phyloP scores from a whole-genome alignment of 2,113 vertebrate species.

The Chionodraco myersi region DNA sequence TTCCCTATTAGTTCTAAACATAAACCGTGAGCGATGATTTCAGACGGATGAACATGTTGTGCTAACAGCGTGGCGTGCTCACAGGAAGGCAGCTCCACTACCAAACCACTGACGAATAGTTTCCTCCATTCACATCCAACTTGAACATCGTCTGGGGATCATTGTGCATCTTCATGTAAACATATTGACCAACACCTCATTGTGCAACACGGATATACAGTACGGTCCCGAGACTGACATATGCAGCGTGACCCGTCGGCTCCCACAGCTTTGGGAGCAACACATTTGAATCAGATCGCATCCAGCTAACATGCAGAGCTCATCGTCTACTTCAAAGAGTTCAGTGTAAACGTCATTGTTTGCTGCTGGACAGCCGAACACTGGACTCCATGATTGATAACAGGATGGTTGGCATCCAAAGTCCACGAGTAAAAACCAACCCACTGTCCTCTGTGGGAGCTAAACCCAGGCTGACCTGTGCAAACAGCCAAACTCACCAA shows the following conservation, averaged over 20 bases:
- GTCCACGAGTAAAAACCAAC: constrained; percentile 40
- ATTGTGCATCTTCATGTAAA: constrained; percentile 54
- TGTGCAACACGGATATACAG: constrained; percentile 52
- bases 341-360: constrained; percentile 34
- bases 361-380: constrained; percentile 24
- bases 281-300: constrained; percentile 25
- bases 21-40: too few relatives aligned
- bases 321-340: constrained; percentile 27
- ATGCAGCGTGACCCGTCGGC: constrained; percentile 27
- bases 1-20: too few relatives aligned
- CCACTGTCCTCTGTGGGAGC: constrained; percentile 14
- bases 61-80: background rate
- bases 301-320: background rate
- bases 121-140: background rate
- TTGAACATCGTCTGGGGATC: background rate
- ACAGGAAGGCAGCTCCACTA: background rate
- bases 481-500: constrained; percentile 56
- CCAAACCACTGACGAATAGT: background rate
- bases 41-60: background rate
- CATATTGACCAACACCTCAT: constrained; percentile 15
- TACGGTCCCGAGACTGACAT: constrained; percentile 22
- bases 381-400: constrained; percentile 31
- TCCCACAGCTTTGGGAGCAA: constrained; percentile 65
- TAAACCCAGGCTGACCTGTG: constrained; percentile 11
- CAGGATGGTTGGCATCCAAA: constrained; percentile 16